A percentile compares a stretch with the other conserved stretches of the same genome.
Evolutionary conservation across 2,797 vertebrate genomes (phyloP).

Genomic region (Enteromius treurensis): DNA sequence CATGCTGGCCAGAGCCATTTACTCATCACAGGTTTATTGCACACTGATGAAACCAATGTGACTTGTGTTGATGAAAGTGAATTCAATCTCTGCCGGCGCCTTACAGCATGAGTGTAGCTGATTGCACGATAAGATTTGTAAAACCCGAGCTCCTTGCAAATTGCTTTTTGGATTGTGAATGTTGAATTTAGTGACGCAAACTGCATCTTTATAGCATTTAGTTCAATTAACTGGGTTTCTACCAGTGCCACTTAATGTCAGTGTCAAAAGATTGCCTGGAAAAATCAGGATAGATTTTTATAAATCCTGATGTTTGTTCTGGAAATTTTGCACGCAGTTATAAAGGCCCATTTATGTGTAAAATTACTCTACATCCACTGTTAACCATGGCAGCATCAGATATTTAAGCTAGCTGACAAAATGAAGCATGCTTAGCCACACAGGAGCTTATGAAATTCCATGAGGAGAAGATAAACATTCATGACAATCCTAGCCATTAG

Average conservation of each 20-base stretch:
- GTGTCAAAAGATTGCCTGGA: slow-evolving; percentile 44
- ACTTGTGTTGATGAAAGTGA: slow-evolving; percentile 33
- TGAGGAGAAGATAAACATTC: slow-evolving; percentile 35
- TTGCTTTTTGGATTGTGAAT: slow-evolving; percentile 36
- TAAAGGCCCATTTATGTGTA: slow-evolving; percentile 38
- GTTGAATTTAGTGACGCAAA: slow-evolving; percentile 11
- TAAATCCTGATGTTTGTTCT: slow-evolving; percentile 23
- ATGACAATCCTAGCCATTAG: slow-evolving; percentile 34
- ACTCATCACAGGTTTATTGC: slow-evolving; percentile 27
- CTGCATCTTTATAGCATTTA: slow-evolving; percentile 19
- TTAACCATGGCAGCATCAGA: slow-evolving; percentile 44
- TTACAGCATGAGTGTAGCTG: slow-evolving; percentile 22
- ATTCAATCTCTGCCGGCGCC: slow-evolving; percentile 26
- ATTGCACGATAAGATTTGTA: slow-evolving; percentile 34
- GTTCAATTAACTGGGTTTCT: not conserved
- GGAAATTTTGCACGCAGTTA: not conserved
- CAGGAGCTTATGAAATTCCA: slow-evolving; percentile 51
- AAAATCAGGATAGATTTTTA: slow-evolving; percentile 47
- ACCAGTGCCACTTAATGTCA: not conserved
- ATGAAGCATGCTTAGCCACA: slow-evolving; percentile 46
- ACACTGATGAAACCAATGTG: slow-evolving; percentile 34
- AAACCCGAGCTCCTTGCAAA: slow-evolving; percentile 17
- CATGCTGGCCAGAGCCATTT: slow-evolving; percentile 26
- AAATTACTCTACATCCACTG: slow-evolving; percentile 54
- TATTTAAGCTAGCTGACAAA: slow-evolving; percentile 49